Evolutionary conservation across 1,140 invertebrate genomes (phyloP), one percentile per base, ranked within the genome.

Genomic region (Homalodisca vitripennis): DNA sequence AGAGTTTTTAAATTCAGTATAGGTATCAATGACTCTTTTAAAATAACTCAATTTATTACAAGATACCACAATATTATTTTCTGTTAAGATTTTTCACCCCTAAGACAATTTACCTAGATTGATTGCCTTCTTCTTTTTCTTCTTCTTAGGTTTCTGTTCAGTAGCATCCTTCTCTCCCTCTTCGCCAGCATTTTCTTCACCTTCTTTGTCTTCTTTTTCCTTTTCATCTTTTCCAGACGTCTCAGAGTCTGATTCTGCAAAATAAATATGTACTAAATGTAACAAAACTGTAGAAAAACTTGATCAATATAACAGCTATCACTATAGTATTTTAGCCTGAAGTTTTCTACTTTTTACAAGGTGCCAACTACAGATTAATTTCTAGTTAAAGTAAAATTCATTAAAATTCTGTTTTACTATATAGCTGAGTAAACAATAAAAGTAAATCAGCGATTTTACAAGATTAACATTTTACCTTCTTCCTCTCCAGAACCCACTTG

Each of bases 401-500:
- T 20, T 27, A 30, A 62, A 27, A 13, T 29, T 29, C 22, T 29
- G 6, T 10, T 29, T 27, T 62, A 62, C 12, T 3, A 62, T 10
- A 13, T 20, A 31, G 30, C 14, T 29, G 3, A 6, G 27, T 53
- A 53, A 12, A 20, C 29, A 62, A 27, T 26, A 27, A 62, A 29
- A 6, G 20, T 62, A 62, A 32, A 26, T 64, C 13, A 32, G n/a
- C 10, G 30, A 6, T 51, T 22, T 3, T 53, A 27, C 46, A 70
- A 73, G 3, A 57, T 67, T 34, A 34, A 22, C 14, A 57, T 34
- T 30, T 66, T 1, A 77, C 78, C 76, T 71, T 78, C 81, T 86
- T 88, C 90, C 81, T 92, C 91, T 22, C 90, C 89, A 80, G 91
- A 89, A n/a, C 91, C 91, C 22, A 92, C 89, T 22, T 90, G 92